Conservation (phyloP, 2,113 vertebrate genomes). For the Manacus vitellinus region DNA sequence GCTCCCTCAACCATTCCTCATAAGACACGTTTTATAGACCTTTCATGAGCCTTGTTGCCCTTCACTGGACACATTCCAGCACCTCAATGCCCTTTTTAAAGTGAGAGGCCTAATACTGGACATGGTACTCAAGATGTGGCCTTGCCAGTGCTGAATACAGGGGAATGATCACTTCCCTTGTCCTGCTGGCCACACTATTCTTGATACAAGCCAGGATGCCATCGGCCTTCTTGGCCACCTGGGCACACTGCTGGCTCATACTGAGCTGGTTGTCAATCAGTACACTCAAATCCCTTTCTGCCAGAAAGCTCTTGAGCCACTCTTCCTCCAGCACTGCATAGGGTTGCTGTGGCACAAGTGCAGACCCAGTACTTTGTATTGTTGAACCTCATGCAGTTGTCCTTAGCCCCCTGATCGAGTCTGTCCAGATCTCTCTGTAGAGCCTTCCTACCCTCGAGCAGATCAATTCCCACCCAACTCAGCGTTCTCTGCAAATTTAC, state of each 20-base stretch:
- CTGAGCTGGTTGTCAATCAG: background rate
- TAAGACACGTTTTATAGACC: background rate
- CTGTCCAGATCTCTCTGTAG: background rate
- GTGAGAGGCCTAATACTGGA: background rate
- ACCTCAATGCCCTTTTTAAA: background rate
- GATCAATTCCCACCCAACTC: background rate
- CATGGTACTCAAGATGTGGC: too few relatives aligned
- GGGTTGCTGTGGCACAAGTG: background rate
- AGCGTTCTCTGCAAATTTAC: background rate
- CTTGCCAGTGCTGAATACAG: background rate
- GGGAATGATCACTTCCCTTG: background rate
- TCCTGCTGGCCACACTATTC: background rate
- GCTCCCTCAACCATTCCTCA: background rate
- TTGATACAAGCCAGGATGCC: background rate
- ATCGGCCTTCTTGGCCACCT: background rate
- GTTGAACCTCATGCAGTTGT: background rate
- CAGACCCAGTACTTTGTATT: background rate
- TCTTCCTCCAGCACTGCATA: background rate
- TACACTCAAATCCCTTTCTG: background rate
- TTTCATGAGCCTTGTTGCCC: background rate
- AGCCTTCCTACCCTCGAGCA: background rate
- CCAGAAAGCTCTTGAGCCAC: background rate
- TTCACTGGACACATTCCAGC: background rate
- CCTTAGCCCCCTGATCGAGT: background rate
- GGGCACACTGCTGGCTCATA: background rate